Evolutionary conservation across 2,888 invertebrate genomes (phyloP), one percentile per base, ranked within the genome.

Genomic region (Gastrophysa polygoni): DNA sequence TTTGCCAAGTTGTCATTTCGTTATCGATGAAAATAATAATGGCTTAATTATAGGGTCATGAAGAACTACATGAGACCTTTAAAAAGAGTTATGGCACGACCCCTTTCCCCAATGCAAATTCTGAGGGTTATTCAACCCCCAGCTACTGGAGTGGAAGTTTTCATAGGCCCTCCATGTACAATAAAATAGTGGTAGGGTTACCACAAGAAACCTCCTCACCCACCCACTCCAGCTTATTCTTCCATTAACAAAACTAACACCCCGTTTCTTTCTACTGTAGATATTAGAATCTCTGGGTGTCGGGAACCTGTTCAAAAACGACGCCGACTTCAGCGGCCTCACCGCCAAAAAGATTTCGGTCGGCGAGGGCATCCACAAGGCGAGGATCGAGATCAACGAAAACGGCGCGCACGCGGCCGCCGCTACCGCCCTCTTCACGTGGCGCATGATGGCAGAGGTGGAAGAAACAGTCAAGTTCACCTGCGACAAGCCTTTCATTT

Each of bases 321-420:
- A 76, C 14, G 83, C 87, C 1, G 85, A 88, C 76, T 82, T 88
- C 61, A 82, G 83, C 11, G 82, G 83, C 20, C 83, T 88, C 70
- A 81, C 86, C 24, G 81, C 78, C 5, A 81, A 82, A 66, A 73
- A 73, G 60, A 66, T 84, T n/a, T 79, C 82, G 17, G 80, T 88
- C n/a, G 85, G 84, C 50, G 83, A 83, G 44, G 86, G 86, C 2
- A 81, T 85, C 8, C 95, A 96, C 81, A 91, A 93, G 73, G 93
- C 95, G 38, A 91, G 90, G 81, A 90, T 96, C 61, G 90, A 91
- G 73, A 85, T 93, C 10, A 90, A 91, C 71, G 95, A 95, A 80
- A 89, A 93, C 75, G 92, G 95, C 32, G 91, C 94, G 1, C 90
- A 90, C 54, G 95, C 95, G 0, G 90, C 94, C 0, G 95, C 94